Conservation (phyloP, 2,113 vertebrate genomes). For the Pseudorectes ferrugineus region DNA sequence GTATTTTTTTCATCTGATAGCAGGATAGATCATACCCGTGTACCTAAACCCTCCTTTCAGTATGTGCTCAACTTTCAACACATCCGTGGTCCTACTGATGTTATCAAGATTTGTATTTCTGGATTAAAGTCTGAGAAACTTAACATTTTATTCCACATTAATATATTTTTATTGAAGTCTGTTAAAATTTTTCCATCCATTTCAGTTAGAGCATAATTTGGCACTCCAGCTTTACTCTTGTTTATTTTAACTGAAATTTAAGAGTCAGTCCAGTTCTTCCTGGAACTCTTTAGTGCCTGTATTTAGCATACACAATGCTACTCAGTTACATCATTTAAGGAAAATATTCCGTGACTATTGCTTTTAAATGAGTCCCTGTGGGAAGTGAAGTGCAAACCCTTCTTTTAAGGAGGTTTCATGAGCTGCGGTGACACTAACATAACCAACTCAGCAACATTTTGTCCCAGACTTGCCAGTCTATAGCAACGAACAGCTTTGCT, state of each 20-base stretch:
- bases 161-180: not conserved
- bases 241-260: not conserved
- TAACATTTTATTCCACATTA: not conserved
- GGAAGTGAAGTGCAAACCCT: not conserved
- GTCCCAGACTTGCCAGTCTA: not conserved
- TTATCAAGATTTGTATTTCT: not conserved
- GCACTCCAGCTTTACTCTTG: not conserved
- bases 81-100: not conserved
- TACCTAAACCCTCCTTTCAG: not conserved
- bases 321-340: not conserved
- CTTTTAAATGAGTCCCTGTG: not conserved
- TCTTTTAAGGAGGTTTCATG: not conserved
- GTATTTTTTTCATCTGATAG: not conserved
- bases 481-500: not conserved
- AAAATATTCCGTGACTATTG: constrained; percentile 1
- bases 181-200: not conserved
- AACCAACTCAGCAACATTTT: not conserved
- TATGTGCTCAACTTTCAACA: not conserved
- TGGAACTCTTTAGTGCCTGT: not conserved
- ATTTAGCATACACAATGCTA: not conserved
- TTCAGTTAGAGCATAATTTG: not conserved
- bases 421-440: not conserved
- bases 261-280: not conserved
- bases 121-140: not conserved
- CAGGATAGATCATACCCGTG: not conserved